Conservation (phyloP, 2,113 vertebrate genomes). For the Psettodes erumei region DNA sequence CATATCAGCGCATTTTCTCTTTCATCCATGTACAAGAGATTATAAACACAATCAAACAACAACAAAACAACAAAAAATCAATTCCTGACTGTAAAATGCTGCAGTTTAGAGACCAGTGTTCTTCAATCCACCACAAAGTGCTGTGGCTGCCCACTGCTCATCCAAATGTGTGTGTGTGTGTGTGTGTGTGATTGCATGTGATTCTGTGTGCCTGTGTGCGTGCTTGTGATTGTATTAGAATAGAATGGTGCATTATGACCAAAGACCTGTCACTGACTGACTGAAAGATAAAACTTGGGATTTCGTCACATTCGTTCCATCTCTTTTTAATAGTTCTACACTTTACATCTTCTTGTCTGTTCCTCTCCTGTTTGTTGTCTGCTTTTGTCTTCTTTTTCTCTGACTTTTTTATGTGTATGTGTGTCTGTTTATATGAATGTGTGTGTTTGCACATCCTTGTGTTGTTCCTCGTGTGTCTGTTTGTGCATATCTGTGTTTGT, state of each 20-base stretch:
- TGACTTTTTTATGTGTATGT: constrained; percentile 54
- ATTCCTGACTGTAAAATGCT: constrained; percentile 76
- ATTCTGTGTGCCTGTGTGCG: constrained; percentile 7
- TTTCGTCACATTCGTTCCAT: constrained; percentile 31
- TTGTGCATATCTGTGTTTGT: constrained; percentile 22
- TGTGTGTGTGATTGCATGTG: not conserved
- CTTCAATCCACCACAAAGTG: constrained; percentile 29
- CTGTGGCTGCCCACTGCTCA: constrained; percentile 52
- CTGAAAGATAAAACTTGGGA: constrained; percentile 21
- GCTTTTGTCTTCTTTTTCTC: constrained; percentile 41
- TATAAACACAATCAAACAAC: not conserved
- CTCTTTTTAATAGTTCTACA: constrained; percentile 59
- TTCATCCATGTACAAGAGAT: not conserved
- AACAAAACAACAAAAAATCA: constrained; percentile 1
- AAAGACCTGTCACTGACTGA: constrained; percentile 16
- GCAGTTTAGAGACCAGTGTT: constrained; percentile 53
- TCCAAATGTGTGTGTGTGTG: constrained; percentile 5
- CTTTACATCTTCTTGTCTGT: constrained; percentile 62
- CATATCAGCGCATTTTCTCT: too few relatives aligned
- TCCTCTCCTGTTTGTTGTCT: constrained; percentile 54
- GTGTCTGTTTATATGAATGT: constrained; percentile 33
- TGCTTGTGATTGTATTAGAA: not conserved
- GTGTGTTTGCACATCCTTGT: constrained; percentile 25
- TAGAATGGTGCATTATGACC: constrained; percentile 26
- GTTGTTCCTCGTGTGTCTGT: constrained; percentile 9